Evolutionary conservation across 2,113 vertebrate genomes (phyloP).

Genomic region (Etia nguti): DNA sequence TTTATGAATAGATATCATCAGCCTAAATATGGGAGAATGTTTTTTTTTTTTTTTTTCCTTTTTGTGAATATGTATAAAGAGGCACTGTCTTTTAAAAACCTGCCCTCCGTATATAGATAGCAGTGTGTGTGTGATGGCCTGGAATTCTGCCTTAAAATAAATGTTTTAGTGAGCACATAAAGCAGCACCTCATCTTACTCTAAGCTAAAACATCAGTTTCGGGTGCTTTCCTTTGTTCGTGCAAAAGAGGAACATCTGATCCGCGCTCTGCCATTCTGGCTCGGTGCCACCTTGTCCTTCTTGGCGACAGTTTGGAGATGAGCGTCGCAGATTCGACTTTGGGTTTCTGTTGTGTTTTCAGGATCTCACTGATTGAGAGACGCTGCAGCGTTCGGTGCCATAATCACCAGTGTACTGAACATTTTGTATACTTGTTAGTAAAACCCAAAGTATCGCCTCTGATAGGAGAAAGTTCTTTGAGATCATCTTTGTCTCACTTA

Average conservation of each 20-base stretch:
- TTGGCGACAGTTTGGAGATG: neutral
- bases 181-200: neutral
- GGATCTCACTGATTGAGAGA: neutral
- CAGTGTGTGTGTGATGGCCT: neutral
- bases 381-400: neutral
- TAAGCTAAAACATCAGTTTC: neutral
- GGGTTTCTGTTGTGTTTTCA: slow-evolving; percentile 22
- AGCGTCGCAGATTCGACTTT: slow-evolving; percentile 14
- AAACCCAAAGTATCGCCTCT: neutral
- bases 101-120: neutral
- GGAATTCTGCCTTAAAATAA: slow-evolving; percentile 1
- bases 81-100: neutral
- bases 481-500: slow-evolving; percentile 17
- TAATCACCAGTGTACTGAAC: neutral
- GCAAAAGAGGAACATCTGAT: neutral
- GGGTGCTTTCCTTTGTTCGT: neutral
- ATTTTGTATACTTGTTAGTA: neutral
- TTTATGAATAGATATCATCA: slow-evolving; percentile 1
- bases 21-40: neutral
- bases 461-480: neutral
- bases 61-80: slow-evolving; percentile 1
- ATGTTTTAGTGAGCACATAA: neutral
- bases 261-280: neutral
- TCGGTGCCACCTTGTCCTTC: neutral
- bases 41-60: neutral